Conservation (phyloP, 2,797 vertebrate genomes). For the Falco cherrug region DNA sequence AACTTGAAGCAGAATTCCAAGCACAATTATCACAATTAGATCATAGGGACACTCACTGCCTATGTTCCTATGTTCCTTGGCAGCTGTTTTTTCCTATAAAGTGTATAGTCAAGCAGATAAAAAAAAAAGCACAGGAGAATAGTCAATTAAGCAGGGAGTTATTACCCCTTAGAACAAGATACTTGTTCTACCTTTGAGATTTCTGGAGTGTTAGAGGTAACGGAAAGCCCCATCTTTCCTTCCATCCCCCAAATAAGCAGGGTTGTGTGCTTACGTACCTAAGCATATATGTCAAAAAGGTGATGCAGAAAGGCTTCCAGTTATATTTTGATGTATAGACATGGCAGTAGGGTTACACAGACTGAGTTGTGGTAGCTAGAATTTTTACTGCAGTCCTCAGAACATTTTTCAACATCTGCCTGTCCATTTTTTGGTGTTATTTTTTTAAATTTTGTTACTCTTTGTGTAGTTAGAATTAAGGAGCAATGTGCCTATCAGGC, state of each 20-base stretch:
- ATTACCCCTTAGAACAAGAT: neutral
- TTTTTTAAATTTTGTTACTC: neutral
- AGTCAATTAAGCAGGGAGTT: neutral
- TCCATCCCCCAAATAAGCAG: neutral
- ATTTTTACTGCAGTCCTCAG: neutral
- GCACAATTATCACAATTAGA: neutral
- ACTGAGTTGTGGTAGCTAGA: neutral
- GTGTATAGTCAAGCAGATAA: neutral
- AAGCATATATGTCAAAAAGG: neutral
- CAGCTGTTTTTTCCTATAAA: neutral
- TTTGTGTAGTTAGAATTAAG: constrained; percentile 37
- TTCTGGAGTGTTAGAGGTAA: neutral
- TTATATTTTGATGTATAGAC: neutral
- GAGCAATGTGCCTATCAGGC: constrained; percentile 25
- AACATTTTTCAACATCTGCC: constrained; percentile 30
- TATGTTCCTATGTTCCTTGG: neutral
- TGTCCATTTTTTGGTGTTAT: neutral
- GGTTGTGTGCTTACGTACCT: neutral
- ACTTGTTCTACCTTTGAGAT: neutral
- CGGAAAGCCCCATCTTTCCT: neutral
- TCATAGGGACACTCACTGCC: neutral
- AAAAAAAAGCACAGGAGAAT: neutral
- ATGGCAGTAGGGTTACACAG: neutral
- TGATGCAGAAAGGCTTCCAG: neutral
- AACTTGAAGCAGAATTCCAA: neutral